These are phyloP conservation scores for Gyrodactylus bullatarudis DNA, from an alignment of 1,140 invertebrate species.

Conservation along the genomic window DNA sequence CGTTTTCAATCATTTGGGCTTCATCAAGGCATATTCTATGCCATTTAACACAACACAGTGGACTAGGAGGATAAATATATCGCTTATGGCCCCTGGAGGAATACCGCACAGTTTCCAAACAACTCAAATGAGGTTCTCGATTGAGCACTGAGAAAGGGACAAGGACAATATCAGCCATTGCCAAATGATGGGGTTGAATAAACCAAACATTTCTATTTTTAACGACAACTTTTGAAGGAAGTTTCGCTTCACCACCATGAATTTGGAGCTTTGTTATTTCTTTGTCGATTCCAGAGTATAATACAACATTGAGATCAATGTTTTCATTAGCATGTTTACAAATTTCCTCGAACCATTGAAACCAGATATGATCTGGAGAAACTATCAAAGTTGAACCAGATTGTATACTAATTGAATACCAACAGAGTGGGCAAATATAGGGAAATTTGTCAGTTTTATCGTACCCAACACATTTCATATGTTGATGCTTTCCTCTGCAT, in stretches of 20 bases:
- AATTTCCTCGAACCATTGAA: constrained; percentile 41
- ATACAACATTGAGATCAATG: background rate
- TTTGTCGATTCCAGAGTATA: background rate
- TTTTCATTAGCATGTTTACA: constrained; percentile 26
- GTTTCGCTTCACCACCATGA: background rate
- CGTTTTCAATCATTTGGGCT: constrained; percentile 41
- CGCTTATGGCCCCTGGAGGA: background rate
- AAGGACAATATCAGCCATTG: background rate
- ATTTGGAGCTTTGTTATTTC: background rate
- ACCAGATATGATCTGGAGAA: constrained; percentile 30
- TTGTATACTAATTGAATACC: constrained; percentile 19
- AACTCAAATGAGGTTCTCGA: background rate
- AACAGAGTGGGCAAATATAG: background rate
- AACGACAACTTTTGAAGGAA: background rate
- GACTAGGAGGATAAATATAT: background rate
- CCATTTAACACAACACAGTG: background rate
- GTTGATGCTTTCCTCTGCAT: background rate
- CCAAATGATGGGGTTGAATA: background rate
- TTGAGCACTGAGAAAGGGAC: background rate
- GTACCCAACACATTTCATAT: background rate
- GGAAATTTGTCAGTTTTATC: background rate
- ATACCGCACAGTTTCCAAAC: background rate
- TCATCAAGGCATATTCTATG: constrained; percentile 34
- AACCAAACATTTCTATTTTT: background rate
- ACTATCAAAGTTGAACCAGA: constrained; percentile 35